Conservation (phyloP, 2,113 vertebrate genomes). For the Xerus inauris region DNA sequence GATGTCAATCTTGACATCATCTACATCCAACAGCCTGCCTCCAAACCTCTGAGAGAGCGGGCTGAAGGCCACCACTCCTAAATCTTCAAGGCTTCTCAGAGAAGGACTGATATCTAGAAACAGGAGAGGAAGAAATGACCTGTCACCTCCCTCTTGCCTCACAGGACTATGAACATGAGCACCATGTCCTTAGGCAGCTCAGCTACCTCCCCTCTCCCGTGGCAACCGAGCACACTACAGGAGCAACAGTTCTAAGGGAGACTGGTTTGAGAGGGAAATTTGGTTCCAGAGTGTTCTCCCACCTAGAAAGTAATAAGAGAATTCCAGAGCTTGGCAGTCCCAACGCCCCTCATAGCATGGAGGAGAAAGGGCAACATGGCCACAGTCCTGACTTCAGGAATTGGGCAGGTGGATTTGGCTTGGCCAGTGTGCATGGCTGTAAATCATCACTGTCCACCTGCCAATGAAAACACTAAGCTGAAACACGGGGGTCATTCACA, state of each 20-base stretch:
- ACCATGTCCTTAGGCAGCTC: too few species aligned
- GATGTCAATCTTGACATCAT: background rate
- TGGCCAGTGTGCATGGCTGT: rapidly evolving
- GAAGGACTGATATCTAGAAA: background rate
- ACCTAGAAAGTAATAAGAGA: background rate
- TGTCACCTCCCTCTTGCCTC: background rate
- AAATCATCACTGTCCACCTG: background rate
- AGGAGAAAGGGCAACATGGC: background rate
- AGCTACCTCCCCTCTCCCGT: background rate
- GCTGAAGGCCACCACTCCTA: background rate
- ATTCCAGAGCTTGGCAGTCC: background rate
- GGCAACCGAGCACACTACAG: rapidly evolving
- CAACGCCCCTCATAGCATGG: rapidly evolving
- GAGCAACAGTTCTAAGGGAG: background rate
- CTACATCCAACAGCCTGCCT: background rate
- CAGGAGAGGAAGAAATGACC: background rate
- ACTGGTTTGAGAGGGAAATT: background rate
- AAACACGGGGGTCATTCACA: rapidly evolving
- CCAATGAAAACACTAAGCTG: background rate
- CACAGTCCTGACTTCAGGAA: too few species aligned
- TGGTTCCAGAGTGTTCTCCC: background rate
- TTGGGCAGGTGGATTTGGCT: background rate
- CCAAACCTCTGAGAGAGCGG: background rate
- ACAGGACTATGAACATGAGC: background rate
- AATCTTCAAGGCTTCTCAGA: background rate